phyloP scores from a whole-genome alignment of 2,113 vertebrate species.

The Mirza zaza region DNA sequence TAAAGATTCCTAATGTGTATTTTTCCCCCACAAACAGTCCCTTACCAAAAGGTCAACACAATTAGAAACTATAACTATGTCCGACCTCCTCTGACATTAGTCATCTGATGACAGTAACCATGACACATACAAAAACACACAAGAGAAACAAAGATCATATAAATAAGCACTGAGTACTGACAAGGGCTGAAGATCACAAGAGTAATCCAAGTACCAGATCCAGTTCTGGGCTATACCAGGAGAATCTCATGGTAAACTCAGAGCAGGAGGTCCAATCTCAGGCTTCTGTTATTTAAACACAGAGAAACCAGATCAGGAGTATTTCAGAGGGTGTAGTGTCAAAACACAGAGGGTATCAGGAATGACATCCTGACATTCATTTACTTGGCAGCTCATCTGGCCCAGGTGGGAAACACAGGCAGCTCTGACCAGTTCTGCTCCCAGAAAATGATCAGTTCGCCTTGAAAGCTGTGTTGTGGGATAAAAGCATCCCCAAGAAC shows the following conservation, averaged over 20 bases:
- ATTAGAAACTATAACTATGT: background rate
- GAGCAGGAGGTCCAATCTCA: background rate
- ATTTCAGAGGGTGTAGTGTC: background rate
- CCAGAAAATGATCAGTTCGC: background rate
- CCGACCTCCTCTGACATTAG: slow-evolving; percentile 14
- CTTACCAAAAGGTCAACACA: background rate
- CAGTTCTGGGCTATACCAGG: background rate
- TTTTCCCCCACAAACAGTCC: background rate
- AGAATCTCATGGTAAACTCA: background rate
- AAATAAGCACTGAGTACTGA: background rate
- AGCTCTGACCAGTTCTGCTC: background rate
- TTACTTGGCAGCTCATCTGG: background rate
- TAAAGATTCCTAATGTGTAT: background rate
- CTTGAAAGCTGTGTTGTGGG: background rate
- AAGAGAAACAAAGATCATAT: background rate
- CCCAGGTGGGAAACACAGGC: background rate
- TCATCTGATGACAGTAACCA: slow-evolving; percentile 23
- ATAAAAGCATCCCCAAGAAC: background rate
- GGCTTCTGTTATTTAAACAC: background rate
- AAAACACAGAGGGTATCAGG: slow-evolving; percentile 12
- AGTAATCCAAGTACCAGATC: background rate
- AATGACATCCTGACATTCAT: background rate
- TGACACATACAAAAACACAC: slow-evolving; percentile 4
- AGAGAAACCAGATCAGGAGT: background rate
- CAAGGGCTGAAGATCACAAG: background rate